Evolutionary conservation across 2,113 vertebrate species (phyloP).

Genomic region (Geococcyx californianus): DNA sequence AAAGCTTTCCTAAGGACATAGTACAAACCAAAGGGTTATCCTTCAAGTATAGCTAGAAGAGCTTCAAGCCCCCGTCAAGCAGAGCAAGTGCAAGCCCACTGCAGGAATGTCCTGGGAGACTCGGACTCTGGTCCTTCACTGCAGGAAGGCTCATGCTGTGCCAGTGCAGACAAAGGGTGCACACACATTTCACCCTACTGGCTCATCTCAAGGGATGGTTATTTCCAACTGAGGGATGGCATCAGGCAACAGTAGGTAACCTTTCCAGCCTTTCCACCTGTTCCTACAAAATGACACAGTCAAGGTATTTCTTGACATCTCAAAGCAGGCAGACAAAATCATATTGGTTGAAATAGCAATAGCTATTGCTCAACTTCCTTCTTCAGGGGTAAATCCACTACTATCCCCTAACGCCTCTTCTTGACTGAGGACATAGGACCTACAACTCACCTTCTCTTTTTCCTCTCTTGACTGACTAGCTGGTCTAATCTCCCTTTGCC

Average conservation of each 20-base stretch:
- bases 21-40: neutral
- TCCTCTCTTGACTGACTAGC: neutral
- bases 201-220: neutral
- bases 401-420: neutral
- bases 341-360: neutral
- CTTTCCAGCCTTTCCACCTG: neutral
- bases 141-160: neutral
- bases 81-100: neutral
- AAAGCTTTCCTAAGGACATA: neutral
- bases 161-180: neutral
- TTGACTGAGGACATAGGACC: neutral
- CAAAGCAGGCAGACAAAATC: neutral
- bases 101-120: neutral
- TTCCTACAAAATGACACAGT: neutral
- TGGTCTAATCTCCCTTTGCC: neutral
- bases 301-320: neutral
- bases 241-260: neutral
- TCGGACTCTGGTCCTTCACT: neutral
- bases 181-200: neutral
- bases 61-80: neutral
- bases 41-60: neutral
- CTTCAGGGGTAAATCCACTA: neutral
- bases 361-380: neutral
- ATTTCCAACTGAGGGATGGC: neutral
- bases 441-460: neutral